Base-by-base conservation (phyloP, 2,888 invertebrate species). In the Anorthoa munda region DNA sequence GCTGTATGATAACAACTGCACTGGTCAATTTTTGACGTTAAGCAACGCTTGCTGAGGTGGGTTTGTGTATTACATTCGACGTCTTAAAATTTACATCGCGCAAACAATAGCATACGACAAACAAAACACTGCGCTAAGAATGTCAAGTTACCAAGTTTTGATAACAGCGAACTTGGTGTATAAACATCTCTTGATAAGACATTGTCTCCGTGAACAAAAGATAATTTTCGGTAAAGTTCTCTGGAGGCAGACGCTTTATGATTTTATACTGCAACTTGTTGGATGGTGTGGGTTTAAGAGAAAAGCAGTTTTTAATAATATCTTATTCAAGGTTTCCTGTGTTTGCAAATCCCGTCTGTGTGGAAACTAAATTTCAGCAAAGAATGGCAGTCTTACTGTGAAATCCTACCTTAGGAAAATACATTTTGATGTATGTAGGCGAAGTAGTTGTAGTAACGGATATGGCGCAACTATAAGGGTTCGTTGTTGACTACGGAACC, bases 171-270 rank as follows among this genome's bases (percentile, higher is more conserved):
- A 85, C 81, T 85, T 83, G 71, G 75, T 76, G 82, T 85, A 83
- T n/a, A n/a, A 84, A 87, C 86, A 86, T 76, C 75, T 50, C 21
- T 21, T 77, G 87, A 86, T 87, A 85, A 86, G 67, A 79, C 87
- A 87, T 80, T 87, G 78, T 80, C 77, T 50, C 17, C 26, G 45
- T 21, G 21, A 75, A 56, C 66, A 75, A 73, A 48, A 75, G 66
- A 75, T 56, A 75, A 66, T 48, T 73, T 73, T 11, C 9, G n/a
- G 23, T 39, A 18, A 55, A 73, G 48, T 75, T 73, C 66, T 48
- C 23, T 26, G 11, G 23, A 39, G 48, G 13, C 31, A 48, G 39
- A 56, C 11, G 76, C 21, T 13, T 56, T 66, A 45, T 75, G 21
- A 50, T 45, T 50, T 55, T 31, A 46, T 72, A n/a, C 51, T 63